Conservation (phyloP, 2,797 vertebrate genomes). For the Ibycter americanus region DNA sequence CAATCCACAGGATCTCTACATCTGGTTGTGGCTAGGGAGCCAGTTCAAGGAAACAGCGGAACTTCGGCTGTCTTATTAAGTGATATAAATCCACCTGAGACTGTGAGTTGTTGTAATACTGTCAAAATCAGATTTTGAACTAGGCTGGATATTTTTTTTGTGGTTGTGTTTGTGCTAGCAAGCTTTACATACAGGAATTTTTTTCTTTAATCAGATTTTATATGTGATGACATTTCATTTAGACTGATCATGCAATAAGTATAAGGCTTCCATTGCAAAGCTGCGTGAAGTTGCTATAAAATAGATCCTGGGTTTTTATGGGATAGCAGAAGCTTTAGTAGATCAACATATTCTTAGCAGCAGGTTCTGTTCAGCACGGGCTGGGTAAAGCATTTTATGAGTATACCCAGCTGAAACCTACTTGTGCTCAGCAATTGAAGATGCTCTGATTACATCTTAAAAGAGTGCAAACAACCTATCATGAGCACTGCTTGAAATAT, state of each 20-base stretch:
- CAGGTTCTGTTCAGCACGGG: neutral
- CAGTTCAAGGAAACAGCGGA: slow-evolving; percentile 27
- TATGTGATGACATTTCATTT: neutral
- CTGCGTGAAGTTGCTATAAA: neutral
- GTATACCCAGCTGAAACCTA: neutral
- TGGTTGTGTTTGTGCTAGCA: neutral
- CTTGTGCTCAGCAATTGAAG: slow-evolving; percentile 29
- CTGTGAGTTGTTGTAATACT: slow-evolving; percentile 76
- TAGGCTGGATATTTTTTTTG: neutral
- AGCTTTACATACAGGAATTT: neutral
- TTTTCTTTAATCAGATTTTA: neutral
- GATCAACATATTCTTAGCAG: neutral
- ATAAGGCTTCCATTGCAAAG: neutral
- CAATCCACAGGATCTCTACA: slow-evolving; percentile 84
- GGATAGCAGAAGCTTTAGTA: slow-evolving; percentile 25
- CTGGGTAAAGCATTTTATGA: neutral
- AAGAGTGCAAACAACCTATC: slow-evolving; percentile 13
- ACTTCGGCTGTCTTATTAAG: slow-evolving; percentile 8
- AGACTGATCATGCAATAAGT: neutral
- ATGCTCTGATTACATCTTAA: slow-evolving; percentile 30
- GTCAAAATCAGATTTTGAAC: slow-evolving; percentile 17
- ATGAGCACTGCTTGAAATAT: neutral
- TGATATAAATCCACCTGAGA: slow-evolving; percentile 63
- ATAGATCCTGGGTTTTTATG: slow-evolving; percentile 26
- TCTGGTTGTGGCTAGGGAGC: slow-evolving; percentile 87